Evolutionary conservation across 2,797 vertebrate genomes (phyloP), one percentile per base, ranked within the genome.

Genomic region (Xyrichtys novacula): DNA sequence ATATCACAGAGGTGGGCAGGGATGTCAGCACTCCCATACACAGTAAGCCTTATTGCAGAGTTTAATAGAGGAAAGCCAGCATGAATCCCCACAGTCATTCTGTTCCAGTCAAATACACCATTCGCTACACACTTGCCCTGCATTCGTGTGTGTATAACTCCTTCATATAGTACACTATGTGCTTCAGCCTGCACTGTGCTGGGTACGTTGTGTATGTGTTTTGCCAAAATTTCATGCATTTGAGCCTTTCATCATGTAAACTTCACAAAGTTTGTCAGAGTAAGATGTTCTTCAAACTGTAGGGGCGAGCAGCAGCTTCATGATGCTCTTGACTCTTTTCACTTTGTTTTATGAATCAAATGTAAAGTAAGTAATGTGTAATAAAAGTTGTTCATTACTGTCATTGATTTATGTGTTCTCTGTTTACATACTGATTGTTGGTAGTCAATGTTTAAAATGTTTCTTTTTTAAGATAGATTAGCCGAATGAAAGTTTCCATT

Each of bases 61-160:
- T 93, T 93, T 93, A 94, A 92, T 93, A 91, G 89, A 90, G 91
- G 85, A 88, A 86, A 90, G 88, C 85, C 89, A 88, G 89, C 88
- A 90, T 91, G 91, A 93, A 90, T 88, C 88, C 88, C 91, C 83
- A 88, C 91, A 92, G 91, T 91, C 90, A 89, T 90, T 91, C 89
- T 93, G 91, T 89, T 93, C 86, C 84, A 90, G 85, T 89, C 90
- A 88, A 86, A 83, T 79, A 85, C 82, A 82, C 86, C 89, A 90
- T 91, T 93, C 92, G 91, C 76, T 70, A 46, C 79, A 80, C 77
- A 84, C 66, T 71, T 70, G 63, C 69, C 53, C 73, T 60, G 67
- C 79, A 75, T 77, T 66, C 63, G 81, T 78, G 74, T 70, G 76
- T 64, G 60, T 53, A 65, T n/a, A n/a, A n/a, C n/a, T 67, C 62